Evolutionary conservation across 2,113 vertebrate species (phyloP).

Genomic region (Eptesicus fuscus): DNA sequence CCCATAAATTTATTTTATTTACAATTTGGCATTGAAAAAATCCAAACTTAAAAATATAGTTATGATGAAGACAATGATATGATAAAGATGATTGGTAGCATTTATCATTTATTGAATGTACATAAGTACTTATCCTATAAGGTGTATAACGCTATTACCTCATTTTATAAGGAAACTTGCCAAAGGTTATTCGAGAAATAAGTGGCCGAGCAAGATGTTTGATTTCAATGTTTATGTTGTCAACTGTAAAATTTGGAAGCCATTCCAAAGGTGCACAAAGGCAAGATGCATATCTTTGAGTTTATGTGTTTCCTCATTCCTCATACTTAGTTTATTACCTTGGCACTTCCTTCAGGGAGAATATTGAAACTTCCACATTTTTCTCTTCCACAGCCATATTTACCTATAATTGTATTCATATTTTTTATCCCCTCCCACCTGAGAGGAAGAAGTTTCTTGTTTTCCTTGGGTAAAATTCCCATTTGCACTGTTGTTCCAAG

Average conservation of each 20-base stretch:
- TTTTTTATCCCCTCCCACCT: not conserved
- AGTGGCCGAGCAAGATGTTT: not conserved
- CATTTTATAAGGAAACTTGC: not conserved
- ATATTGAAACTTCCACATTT: not conserved
- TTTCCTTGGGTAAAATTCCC: not conserved
- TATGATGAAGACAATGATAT: not conserved
- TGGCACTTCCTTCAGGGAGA: not conserved
- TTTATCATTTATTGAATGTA: not conserved
- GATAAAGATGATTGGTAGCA: not conserved
- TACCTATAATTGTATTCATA: not conserved
- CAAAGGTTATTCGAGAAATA: not conserved
- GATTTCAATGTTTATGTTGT: not conserved
- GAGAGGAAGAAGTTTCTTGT: not conserved
- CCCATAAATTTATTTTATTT: not conserved
- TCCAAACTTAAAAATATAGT: not conserved
- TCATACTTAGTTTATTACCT: not conserved
- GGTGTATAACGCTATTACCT: not conserved
- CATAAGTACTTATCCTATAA: not conserved
- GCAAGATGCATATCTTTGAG: not conserved
- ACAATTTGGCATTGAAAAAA: not conserved
- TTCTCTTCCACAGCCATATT: not conserved
- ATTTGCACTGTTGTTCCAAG: not conserved
- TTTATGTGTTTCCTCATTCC: not conserved
- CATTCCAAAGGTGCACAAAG: not conserved
- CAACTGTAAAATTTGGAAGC: not conserved